Conservation (phyloP, 2,113 vertebrate genomes). For the Rhea pennata region DNA sequence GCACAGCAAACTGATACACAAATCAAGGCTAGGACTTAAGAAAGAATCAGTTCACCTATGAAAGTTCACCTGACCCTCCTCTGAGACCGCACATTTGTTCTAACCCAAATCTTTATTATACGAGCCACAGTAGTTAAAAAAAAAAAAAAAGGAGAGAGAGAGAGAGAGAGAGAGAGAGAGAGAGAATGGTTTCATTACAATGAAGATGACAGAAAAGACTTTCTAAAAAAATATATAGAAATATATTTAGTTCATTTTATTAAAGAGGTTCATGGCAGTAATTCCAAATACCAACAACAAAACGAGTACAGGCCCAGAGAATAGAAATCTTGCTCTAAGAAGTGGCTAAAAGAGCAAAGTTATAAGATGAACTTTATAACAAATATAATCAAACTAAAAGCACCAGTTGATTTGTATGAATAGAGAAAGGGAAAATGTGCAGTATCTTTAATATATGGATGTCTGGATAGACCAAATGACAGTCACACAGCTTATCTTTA, state of each 20-base stretch:
- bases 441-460: slow-evolving; percentile 73
- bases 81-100: background rate
- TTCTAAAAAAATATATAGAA: background rate
- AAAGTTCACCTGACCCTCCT: background rate
- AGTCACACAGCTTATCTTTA: slow-evolving; percentile 70
- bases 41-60: background rate
- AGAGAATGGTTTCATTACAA: background rate
- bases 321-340: slow-evolving; percentile 3
- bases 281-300: background rate
- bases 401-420: slow-evolving; percentile 59
- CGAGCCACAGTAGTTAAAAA: background rate
- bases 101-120: background rate
- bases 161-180: no score
- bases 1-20: background rate
- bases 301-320: background rate
- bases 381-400: slow-evolving; percentile 57
- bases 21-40: background rate
- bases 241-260: background rate
- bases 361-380: background rate
- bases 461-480: slow-evolving; percentile 68
- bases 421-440: slow-evolving; percentile 24
- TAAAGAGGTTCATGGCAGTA: background rate
- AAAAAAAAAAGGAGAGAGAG: background rate
- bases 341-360: background rate
- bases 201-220: background rate